phyloP scores from a whole-genome alignment of 2,113 vertebrate species.

The Sander vitreus region DNA sequence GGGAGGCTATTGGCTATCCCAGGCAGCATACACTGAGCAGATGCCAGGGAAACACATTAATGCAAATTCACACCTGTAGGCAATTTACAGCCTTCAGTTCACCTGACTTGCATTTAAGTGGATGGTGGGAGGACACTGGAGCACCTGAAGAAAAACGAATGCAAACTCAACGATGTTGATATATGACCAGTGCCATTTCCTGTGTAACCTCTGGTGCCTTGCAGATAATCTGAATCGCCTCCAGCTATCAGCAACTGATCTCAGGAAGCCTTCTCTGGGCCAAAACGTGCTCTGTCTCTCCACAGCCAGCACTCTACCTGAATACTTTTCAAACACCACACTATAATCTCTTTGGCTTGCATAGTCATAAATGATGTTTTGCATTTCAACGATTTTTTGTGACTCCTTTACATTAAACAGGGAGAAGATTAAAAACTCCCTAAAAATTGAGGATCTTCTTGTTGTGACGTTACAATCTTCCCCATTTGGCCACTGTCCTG shows the following conservation, averaged over 20 bases:
- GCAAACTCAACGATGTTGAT: not conserved
- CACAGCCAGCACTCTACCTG: not conserved
- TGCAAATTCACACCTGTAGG: slow-evolving; percentile 26
- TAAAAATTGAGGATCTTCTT: not conserved
- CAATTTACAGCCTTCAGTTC: slow-evolving; percentile 17
- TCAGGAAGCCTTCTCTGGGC: slow-evolving; percentile 6
- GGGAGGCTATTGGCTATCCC: slow-evolving; percentile 14
- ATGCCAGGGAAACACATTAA: slow-evolving; percentile 10
- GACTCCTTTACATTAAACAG: not conserved
- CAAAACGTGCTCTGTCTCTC: not conserved
- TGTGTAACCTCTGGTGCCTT: slow-evolving; percentile 2
- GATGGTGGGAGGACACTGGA: not conserved
- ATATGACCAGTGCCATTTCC: slow-evolving; percentile 6
- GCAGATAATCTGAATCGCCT: slow-evolving; percentile 19
- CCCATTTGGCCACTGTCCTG: not conserved
- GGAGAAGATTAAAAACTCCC: not conserved
- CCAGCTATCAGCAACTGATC: slow-evolving; percentile 20
- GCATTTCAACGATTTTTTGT: not conserved
- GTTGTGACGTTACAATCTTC: not conserved
- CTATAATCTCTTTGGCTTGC: not conserved
- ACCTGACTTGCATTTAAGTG: slow-evolving; percentile 23
- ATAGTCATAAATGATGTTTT: not conserved
- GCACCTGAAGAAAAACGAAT: not conserved
- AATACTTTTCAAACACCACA: not conserved
- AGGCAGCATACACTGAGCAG: slow-evolving; percentile 15